Conservation (phyloP, 2,797 vertebrate genomes). For the Rhynchonycteris naso region DNA sequence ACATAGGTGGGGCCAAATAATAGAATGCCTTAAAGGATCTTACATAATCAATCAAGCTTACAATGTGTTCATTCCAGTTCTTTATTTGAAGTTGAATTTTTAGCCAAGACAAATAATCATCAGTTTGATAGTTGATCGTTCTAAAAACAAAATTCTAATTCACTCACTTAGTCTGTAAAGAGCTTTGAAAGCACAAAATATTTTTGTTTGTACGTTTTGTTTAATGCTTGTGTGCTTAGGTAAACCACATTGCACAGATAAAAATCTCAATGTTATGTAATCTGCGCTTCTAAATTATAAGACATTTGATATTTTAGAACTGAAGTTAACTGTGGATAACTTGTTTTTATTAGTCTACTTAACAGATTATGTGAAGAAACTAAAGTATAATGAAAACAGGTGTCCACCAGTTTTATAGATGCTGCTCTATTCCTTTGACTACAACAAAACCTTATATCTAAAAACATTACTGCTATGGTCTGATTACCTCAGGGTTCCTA, state of each 20-base stretch:
- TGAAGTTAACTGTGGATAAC: constrained; percentile 74
- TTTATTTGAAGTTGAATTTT: background rate
- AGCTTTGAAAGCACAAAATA: background rate
- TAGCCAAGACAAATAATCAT: background rate
- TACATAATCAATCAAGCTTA: background rate
- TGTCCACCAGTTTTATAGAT: constrained; percentile 66
- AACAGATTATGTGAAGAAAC: constrained; percentile 76
- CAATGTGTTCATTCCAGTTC: background rate
- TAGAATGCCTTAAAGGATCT: background rate
- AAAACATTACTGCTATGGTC: background rate
- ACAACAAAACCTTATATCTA: background rate
- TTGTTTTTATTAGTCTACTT: constrained; percentile 81
- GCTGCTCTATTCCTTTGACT: constrained; percentile 44
- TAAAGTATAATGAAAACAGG: constrained; percentile 75
- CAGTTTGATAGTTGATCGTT: background rate
- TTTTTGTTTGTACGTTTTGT: background rate
- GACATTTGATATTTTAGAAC: constrained; percentile 71
- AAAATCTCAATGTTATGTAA: background rate
- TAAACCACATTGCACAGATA: background rate
- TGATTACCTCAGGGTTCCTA: background rate
- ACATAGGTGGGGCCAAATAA: background rate
- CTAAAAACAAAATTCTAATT: constrained; percentile 7
- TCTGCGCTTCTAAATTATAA: constrained; percentile 63
- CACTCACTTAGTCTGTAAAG: background rate
- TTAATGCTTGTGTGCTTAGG: background rate